Evolutionary conservation across 2,888 invertebrate species (phyloP).

Genomic region (Pimpla rufipes): DNA sequence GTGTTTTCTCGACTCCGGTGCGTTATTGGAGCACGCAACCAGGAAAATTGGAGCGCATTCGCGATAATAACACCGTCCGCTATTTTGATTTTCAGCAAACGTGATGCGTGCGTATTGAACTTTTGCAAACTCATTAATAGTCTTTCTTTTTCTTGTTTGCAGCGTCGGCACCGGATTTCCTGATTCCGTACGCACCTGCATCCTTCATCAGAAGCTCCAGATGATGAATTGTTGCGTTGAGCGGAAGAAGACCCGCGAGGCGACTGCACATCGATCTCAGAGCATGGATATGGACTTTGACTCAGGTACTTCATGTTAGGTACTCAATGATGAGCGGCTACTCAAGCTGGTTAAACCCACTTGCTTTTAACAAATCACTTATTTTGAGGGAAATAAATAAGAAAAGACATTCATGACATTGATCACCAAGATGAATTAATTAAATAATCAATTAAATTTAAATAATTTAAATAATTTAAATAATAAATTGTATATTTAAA

Average conservation of each 20-base stretch:
- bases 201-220: slow-evolving; percentile 98
- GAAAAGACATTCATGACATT: background rate
- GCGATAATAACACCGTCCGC: slow-evolving; percentile 10
- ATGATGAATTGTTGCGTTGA: slow-evolving; percentile 93
- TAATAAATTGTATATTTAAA: no score
- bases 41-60: slow-evolving; percentile 29
- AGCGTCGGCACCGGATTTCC: slow-evolving; percentile 94
- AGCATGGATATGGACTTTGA: slow-evolving; percentile 78
- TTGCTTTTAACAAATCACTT: background rate
- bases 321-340: background rate
- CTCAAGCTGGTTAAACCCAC: background rate
- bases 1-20: slow-evolving; percentile 48
- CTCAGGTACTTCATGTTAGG: slow-evolving; percentile 75
- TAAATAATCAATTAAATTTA: no score
- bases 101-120: background rate
- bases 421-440: background rate
- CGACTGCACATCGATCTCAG: slow-evolving; percentile 80
- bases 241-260: slow-evolving; percentile 87
- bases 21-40: slow-evolving; percentile 64
- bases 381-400: background rate
- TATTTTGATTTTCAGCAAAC: background rate
- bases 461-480: no score
- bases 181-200: slow-evolving; percentile 93
- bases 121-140: slow-evolving; percentile 1
- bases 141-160: slow-evolving; percentile 78